Base-by-base conservation (phyloP, 2,888 invertebrate genomes). In the Baronia brevicornis region DNA sequence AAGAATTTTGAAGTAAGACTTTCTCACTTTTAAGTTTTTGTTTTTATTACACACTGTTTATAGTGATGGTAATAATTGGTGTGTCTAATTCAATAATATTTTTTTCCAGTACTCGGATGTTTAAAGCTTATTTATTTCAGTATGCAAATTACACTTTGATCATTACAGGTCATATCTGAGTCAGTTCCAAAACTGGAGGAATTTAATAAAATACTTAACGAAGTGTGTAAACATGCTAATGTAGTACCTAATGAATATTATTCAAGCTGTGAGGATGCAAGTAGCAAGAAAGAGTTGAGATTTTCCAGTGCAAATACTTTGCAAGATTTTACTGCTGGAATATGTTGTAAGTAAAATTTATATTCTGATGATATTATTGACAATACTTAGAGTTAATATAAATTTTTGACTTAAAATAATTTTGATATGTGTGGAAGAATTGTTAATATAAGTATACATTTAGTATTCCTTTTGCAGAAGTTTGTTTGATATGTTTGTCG, bases 241-340 rank as follows among this genome's bases (percentile, higher is more conserved):
- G 40, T 48, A 27, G 36, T 19, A 38, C 11, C 29, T 8, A 45
- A 34, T 32, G 37, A 34, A 38, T 20, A 33, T 26, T 24, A 37
- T 15, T 33, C 44, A 17, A 38, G 41, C 30, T 35, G 44, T 18
- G 46, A 51, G 26, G 49, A 33, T 28, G 24, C 42, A 17, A 42
- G 41, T 6, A 46, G 44, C 14, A 53, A 44, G 4, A 15, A 19
- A 6, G n/a, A n/a, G n/a, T 19, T 19, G 28, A 56, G 43, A 46
- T 41, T 62, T 30, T 51, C 61, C 15, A 52, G 46, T 44, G 49
- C 58, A 8, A 60, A 46, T 21, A 58, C 59, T 12, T 74, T 73
- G 39, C 65, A 69, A 41, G 64, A 71, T 6, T 73, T 74, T 41
- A 54, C 64, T 5, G 51, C 61, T 32, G 74, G 71, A 14, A 66